Conservation (phyloP, 2,113 vertebrate genomes). For the Cephalophus harveyi region DNA sequence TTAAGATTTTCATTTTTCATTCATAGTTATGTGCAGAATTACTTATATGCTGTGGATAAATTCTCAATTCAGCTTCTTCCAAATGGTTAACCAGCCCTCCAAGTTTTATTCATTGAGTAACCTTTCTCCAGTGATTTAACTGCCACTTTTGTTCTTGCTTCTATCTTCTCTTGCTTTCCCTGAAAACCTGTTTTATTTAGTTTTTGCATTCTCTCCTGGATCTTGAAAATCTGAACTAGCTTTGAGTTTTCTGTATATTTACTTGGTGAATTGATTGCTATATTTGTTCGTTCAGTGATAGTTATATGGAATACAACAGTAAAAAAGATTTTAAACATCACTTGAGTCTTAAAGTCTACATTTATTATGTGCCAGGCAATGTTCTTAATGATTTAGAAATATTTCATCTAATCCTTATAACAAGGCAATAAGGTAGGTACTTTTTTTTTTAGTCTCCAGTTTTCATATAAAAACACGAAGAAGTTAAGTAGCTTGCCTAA, state of each 20-base stretch:
- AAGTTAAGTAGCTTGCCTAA: neutral
- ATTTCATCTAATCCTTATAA: neutral
- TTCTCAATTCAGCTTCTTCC: neutral
- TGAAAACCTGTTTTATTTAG: neutral
- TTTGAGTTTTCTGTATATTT: neutral
- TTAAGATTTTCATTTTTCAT: neutral
- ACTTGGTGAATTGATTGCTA: neutral
- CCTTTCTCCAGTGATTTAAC: neutral
- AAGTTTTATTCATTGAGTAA: neutral
- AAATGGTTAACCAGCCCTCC: neutral
- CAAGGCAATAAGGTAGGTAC: neutral
- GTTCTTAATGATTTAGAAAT: neutral
- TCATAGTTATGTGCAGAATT: neutral
- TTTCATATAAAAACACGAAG: neutral
- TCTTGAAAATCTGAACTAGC: neutral
- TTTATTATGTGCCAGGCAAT: neutral
- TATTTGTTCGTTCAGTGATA: neutral
- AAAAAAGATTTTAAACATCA: neutral
- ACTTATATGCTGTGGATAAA: neutral
- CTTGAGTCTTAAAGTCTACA: neutral
- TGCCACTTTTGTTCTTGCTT: neutral
- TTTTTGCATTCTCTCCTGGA: neutral
- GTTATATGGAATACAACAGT: neutral
- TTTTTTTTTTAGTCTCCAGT: neutral
- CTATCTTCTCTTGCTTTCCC: neutral